These are phyloP conservation scores for Tadarida brasiliensis DNA, from an alignment of 2,797 vertebrate genomes.

Conservation along the genomic window DNA sequence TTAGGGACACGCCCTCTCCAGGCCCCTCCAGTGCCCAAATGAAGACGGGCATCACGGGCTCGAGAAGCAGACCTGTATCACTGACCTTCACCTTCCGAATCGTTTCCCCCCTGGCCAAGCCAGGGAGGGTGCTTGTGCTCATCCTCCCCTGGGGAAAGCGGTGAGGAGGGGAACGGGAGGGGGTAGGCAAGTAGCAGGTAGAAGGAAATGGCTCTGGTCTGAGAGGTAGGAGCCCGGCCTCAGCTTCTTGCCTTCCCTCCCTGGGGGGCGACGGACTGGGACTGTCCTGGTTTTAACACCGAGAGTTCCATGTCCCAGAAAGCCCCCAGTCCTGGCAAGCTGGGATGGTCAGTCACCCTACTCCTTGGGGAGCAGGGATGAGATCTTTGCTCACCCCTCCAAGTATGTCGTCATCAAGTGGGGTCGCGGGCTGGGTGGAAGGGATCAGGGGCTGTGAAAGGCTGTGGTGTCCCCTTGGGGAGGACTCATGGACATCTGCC, in stretches of 20 bases:
- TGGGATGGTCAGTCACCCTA: fast-evolving
- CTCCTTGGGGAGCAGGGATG: too few relatives aligned
- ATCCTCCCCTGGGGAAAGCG: background rate
- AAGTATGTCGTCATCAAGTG: too few relatives aligned
- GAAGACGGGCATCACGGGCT: too few relatives aligned
- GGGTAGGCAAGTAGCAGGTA: background rate
- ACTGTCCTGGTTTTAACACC: background rate
- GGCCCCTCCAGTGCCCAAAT: too few relatives aligned
- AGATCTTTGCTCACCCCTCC: background rate
- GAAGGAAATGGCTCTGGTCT: background rate
- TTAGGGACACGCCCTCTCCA: too few relatives aligned
- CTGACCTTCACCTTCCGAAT: background rate
- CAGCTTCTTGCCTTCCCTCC: background rate
- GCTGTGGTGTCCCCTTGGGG: fast-evolving
- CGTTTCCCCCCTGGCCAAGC: fast-evolving
- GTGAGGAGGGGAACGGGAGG: background rate
- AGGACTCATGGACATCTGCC: fast-evolving
- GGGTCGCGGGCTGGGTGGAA: background rate
- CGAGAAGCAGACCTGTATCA: background rate
- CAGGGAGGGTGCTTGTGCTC: too few relatives aligned
- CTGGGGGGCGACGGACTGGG: fast-evolving
- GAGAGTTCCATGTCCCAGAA: background rate
- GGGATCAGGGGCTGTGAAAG: fast-evolving
- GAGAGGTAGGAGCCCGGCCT: background rate
- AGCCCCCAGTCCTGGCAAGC: background rate